Evolutionary conservation across 2,113 vertebrate species (phyloP).

Genomic region (Lepisosteus oculatus): DNA sequence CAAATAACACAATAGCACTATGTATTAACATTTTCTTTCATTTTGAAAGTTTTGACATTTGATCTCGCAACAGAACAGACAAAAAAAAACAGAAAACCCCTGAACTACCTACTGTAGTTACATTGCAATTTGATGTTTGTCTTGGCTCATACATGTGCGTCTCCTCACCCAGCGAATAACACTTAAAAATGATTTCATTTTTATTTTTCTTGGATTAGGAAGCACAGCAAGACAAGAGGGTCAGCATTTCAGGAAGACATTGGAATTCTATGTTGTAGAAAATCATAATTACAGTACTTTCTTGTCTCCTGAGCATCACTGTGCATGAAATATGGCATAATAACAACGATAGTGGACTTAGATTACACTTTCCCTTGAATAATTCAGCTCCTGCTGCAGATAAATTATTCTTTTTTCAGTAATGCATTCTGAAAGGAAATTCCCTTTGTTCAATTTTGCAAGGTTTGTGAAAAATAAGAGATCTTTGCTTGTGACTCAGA

Average conservation of each 20-base stretch:
- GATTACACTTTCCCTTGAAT: constrained; percentile 50
- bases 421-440: background rate
- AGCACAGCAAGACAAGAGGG: background rate
- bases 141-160: background rate
- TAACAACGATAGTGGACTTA: constrained; percentile 42
- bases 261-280: background rate
- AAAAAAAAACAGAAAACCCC: constrained; percentile 28
- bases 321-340: constrained; percentile 45
- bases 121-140: background rate
- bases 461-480: background rate
- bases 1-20: too few relatives aligned
- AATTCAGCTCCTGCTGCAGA: constrained; percentile 13
- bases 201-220: constrained; percentile 34
- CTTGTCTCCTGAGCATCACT: constrained; percentile 31
- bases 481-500: background rate
- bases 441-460: background rate
- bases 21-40: constrained; percentile 12
- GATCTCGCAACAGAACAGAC: constrained; percentile 34
- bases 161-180: background rate
- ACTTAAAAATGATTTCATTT: constrained; percentile 31
- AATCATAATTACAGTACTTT: constrained; percentile 8
- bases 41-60: constrained; percentile 4
- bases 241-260: background rate
- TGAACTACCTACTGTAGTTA: background rate
- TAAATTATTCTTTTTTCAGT: constrained; percentile 13